Percentiles rank a stretch among this genome's conserved stretches.
Evolutionary conservation across 2,113 vertebrate species (phyloP).

Genomic region (Cavia aperea): DNA sequence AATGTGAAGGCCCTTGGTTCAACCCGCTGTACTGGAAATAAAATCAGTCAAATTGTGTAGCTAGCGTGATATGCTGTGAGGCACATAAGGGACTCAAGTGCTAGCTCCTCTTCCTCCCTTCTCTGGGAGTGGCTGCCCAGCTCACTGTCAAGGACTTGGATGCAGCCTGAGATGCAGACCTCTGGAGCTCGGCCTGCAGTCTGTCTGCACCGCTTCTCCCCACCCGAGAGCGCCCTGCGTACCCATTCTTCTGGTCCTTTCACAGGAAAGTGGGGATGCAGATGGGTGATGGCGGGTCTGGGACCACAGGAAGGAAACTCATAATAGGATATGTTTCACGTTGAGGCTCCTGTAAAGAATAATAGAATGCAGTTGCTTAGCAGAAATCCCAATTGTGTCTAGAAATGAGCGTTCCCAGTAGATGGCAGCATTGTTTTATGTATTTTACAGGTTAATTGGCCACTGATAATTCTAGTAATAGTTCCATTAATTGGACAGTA

Average conservation of each 20-base stretch:
- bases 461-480: neutral
- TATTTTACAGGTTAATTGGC: neutral
- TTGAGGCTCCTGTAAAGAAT: neutral
- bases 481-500: neutral
- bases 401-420: slow-evolving; percentile 24
- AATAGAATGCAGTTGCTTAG: neutral
- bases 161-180: neutral
- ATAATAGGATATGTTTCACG: neutral
- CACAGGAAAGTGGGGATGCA: neutral
- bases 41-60: neutral
- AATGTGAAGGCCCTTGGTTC: neutral
- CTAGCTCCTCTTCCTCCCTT: neutral
- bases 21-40: neutral
- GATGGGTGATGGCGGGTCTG: too few relatives aligned
- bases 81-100: neutral
- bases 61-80: neutral
- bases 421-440: slow-evolving; percentile 62
- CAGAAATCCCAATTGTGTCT: rapidly evolving
- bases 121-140: neutral
- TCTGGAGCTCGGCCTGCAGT: neutral
- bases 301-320: neutral
- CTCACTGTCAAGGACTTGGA: neutral
- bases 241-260: neutral
- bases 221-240: neutral
- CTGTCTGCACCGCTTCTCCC: neutral